A percentile compares a stretch with the other conserved stretches of the same genome.
These are phyloP conservation scores for Aphaenogaster ashmeadi DNA, from an alignment of 1,140 invertebrate genomes.

Conservation along the genomic window DNA sequence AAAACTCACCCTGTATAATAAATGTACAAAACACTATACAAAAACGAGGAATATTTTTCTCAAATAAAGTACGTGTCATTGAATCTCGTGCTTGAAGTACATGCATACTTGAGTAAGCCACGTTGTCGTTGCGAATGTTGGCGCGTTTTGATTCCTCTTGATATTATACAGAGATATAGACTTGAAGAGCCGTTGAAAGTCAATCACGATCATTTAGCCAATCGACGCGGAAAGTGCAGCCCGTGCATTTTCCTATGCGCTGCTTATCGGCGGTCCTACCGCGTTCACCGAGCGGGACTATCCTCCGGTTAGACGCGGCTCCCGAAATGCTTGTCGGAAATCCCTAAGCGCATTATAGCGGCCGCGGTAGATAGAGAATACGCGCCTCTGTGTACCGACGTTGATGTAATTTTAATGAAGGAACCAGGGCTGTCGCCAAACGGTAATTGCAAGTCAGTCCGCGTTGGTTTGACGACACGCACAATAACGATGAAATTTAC, in stretches of 20 bases:
- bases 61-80: neutral
- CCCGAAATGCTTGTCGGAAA: slow-evolving; percentile 68
- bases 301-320: slow-evolving; percentile 23
- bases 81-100: neutral
- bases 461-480: slow-evolving; percentile 30
- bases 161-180: neutral
- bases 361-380: slow-evolving; percentile 61
- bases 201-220: slow-evolving; percentile 32
- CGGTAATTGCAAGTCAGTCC: slow-evolving; percentile 70
- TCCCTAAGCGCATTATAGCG: slow-evolving; percentile 71
- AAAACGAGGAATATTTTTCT: neutral
- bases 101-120: neutral
- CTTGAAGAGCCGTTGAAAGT: slow-evolving; percentile 5
- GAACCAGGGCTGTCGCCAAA: slow-evolving; percentile 50
- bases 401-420: slow-evolving; percentile 78
- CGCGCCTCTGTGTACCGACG: slow-evolving; percentile 61
- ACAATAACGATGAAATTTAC: slow-evolving; percentile 28
- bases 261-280: slow-evolving; percentile 22
- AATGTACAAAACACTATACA: neutral
- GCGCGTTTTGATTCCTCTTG: neutral
- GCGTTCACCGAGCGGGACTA: slow-evolving; percentile 4
- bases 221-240: slow-evolving; percentile 43
- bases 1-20: neutral
- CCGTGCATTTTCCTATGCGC: slow-evolving; percentile 46
- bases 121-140: neutral